Evolutionary conservation across 2,113 vertebrate species (phyloP).

Genomic region (Numenius arquata): DNA sequence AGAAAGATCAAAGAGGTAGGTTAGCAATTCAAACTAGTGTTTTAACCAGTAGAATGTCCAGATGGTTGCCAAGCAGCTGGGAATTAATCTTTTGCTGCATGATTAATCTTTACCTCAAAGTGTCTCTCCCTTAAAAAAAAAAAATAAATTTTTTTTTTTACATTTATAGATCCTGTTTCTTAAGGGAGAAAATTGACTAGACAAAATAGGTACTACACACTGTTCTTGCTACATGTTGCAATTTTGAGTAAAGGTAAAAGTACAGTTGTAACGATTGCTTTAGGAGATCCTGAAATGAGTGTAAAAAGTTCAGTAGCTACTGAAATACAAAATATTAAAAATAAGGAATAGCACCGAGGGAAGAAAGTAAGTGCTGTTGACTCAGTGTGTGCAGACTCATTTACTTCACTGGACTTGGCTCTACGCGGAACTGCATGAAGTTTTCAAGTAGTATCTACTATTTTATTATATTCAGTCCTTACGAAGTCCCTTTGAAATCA

Average conservation of each 20-base stretch:
- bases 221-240: not conserved
- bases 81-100: slow-evolving; percentile 59
- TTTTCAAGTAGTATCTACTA: not conserved
- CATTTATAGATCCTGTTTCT: not conserved
- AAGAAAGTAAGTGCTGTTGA: not conserved
- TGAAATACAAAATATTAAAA: not conserved
- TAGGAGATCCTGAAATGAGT: not conserved
- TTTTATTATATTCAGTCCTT: not conserved
- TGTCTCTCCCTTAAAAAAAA: not conserved
- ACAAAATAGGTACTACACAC: not conserved
- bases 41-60: slow-evolving; percentile 67
- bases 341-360: not conserved
- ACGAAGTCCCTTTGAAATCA: not conserved
- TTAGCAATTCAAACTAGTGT: slow-evolving; percentile 63
- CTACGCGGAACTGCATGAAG: not conserved
- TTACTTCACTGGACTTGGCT: not conserved
- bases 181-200: not conserved
- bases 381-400: not conserved
- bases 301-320: not conserved
- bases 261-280: not conserved
- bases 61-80: slow-evolving; percentile 67
- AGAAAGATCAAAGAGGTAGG: slow-evolving; percentile 59
- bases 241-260: not conserved
- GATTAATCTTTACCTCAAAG: slow-evolving; percentile 61
- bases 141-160: not conserved